Base-by-base conservation (phyloP, 2,113 vertebrate genomes). In the Lycaon pictus region DNA sequence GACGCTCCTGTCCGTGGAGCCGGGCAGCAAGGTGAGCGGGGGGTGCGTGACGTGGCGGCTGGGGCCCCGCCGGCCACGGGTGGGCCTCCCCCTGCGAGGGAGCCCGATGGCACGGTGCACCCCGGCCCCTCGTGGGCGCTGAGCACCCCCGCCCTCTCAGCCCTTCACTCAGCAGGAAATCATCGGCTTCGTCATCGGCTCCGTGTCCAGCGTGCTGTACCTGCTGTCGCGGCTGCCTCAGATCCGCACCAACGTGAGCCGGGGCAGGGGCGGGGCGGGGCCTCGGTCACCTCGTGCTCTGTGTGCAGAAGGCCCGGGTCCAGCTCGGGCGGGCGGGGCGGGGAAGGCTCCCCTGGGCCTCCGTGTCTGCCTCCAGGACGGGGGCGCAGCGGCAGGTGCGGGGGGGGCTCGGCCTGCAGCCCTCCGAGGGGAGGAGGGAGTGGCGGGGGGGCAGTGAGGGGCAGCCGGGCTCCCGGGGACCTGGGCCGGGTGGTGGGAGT, bases 221-320 rank as follows among this genome's bases (percentile, higher is more conserved):
- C 99, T 99, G 88, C 98, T 98, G 69, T 99, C 99, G 93, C 99
- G 99, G 23, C 92, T 99, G 35, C 99, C 99, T 1, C 99, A 99
- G 98, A 99, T 99, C 85, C 98, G 98, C 98, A 99, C 99, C 5
- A 99, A 99, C 0, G 99, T 99, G 98, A 99, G 99, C 98, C 29
- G 17, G 1, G 48, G 56, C 17, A 0, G 0, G 93, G 55, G 9
- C 35, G 2, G 72, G n/a, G 43, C n/a, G n/a, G 65, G 43, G 6
- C 6, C 43, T 43, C 43, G 43, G 43, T 43, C 7, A 43, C 43
- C 43, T 5, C 6, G 43, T 7, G 43, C 43, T 43, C 43, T 43
- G 43, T 43, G 43, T 43, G 43, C 43, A 43, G 43, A 43, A 43
- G 43, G 43, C 43, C 43, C 6, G 43, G 43, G 43, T 5, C 43